Conservation (phyloP, 2,888 invertebrate species). For the Tetrapedia diversipes region DNA sequence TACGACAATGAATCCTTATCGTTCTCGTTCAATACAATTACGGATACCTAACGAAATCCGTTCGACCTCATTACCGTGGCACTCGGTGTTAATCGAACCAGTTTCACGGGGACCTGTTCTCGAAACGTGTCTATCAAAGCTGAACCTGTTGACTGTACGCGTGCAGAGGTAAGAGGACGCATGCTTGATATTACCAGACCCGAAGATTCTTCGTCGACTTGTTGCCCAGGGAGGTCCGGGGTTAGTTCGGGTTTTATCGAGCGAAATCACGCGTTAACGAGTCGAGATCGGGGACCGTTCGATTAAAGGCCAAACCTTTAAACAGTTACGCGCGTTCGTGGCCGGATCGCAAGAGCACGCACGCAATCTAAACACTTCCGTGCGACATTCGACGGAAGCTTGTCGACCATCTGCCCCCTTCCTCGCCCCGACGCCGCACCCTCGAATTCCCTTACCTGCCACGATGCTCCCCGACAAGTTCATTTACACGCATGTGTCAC, state of each 20-base stretch:
- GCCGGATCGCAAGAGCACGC: not conserved
- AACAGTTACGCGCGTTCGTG: not conserved
- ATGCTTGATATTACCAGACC: not conserved
- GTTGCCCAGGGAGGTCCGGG: not conserved
- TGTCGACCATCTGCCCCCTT: not conserved
- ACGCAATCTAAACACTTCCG: not conserved
- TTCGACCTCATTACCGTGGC: too few relatives aligned
- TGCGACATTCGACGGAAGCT: not conserved
- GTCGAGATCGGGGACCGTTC: not conserved
- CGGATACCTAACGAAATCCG: too few relatives aligned
- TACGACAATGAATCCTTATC: too few relatives aligned
- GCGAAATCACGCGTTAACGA: not conserved
- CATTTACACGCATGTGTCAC: constrained; percentile 1
- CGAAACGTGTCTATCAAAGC: not conserved
- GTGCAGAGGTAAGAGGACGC: not conserved
- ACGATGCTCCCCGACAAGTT: too few relatives aligned
- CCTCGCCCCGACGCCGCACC: not conserved
- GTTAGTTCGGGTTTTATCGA: not conserved
- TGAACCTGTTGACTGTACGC: not conserved
- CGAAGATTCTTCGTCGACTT: too few relatives aligned
- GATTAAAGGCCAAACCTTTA: too few relatives aligned
- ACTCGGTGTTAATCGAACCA: not conserved
- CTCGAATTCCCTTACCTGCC: not conserved
- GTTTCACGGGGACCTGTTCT: not conserved
- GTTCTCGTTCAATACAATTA: too few relatives aligned